Conservation (phyloP, 2,888 invertebrate species). For the Agriopis aurantiaria region DNA sequence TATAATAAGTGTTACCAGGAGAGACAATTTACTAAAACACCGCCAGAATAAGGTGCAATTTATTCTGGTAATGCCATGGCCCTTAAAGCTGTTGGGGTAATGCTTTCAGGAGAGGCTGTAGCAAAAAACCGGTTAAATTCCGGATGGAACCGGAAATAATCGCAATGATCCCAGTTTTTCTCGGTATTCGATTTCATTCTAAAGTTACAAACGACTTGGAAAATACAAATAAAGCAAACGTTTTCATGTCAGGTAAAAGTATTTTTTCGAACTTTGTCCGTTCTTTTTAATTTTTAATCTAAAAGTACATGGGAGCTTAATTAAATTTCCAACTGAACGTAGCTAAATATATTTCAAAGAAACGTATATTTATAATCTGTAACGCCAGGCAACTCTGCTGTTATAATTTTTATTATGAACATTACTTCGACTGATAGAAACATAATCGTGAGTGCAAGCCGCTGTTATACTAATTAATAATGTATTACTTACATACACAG, state of each 20-base stretch:
- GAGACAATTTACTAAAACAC: conserved; percentile 29
- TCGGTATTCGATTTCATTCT: conserved; percentile 20
- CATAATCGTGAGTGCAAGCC: too few relatives aligned
- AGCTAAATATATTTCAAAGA: neutral
- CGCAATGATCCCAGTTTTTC: conserved; percentile 8
- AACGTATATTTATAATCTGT: neutral
- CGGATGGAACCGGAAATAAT: conserved; percentile 13
- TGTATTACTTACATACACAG: too few relatives aligned
- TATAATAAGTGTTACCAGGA: conserved; percentile 24
- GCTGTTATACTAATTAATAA: too few relatives aligned
- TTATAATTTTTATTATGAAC: too few relatives aligned
- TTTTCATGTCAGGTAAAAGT: conserved; percentile 10
- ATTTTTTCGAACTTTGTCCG: conserved; percentile 1
- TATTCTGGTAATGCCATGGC: conserved; percentile 37
- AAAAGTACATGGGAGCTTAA: conserved; percentile 5
- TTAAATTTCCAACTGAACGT: conserved; percentile 10
- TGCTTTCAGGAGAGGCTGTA: conserved; percentile 30
- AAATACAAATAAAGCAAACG: conserved; percentile 4
- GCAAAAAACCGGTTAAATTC: conserved; percentile 21
- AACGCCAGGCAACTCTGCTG: too few relatives aligned
- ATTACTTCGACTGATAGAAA: too few relatives aligned
- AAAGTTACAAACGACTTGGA: conserved; percentile 30
- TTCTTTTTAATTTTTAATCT: neutral
- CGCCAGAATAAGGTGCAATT: conserved; percentile 35
- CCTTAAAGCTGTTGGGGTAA: conserved; percentile 36